phyloP scores from a whole-genome alignment of 2,113 vertebrate genomes.

The Aphelocoma coerulescens region DNA sequence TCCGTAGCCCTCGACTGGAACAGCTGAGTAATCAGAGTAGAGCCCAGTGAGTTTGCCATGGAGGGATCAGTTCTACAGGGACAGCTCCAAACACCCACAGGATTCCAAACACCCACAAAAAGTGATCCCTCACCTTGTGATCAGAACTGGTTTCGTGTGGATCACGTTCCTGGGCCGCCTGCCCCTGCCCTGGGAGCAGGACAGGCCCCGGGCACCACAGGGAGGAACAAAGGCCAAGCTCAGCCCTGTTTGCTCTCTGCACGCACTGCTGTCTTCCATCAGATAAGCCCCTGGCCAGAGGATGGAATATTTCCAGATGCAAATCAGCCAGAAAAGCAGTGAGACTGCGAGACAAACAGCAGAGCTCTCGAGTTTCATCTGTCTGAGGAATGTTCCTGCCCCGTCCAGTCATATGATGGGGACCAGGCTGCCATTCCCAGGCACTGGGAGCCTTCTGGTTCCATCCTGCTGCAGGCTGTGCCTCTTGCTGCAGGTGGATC shows the following conservation, averaged over 20 bases:
- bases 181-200: background rate
- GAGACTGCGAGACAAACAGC: background rate
- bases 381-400: conserved; percentile 13
- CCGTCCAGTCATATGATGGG: background rate
- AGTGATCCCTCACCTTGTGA: rapidly evolving
- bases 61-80: background rate
- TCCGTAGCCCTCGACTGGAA: background rate
- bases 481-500: background rate
- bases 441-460: background rate
- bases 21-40: background rate
- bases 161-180: background rate
- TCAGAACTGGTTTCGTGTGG: background rate
- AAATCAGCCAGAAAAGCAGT: background rate
- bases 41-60: background rate
- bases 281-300: conserved; percentile 13
- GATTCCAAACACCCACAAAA: rapidly evolving
- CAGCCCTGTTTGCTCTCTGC: conserved; percentile 12
- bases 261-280: background rate
- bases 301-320: conserved; percentile 13
- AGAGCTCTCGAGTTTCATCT: conserved; percentile 11
- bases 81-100: background rate
- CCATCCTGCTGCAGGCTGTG: background rate
- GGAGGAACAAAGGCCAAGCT: background rate
- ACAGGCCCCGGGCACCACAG: background rate
- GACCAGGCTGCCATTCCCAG: background rate